Base-by-base conservation (phyloP, 1,140 invertebrate species). In the Capitella teleta region DNA sequence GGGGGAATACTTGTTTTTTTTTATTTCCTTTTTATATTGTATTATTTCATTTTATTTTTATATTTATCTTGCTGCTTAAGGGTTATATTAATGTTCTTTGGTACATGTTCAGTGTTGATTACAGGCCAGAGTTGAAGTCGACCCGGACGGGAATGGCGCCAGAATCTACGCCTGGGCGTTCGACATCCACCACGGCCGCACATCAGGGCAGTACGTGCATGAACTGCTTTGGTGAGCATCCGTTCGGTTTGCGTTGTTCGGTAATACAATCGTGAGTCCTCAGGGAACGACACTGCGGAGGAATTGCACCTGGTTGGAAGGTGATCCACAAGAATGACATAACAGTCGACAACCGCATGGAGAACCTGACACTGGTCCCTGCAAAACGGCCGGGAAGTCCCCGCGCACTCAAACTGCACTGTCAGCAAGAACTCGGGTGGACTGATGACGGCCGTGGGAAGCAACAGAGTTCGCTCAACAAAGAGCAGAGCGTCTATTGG, bases 211-310 rank as follows among this genome's bases (percentile, higher is more conserved):
- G 48, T 71, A 70, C 53, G 61, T 76, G 26, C 75, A 77, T 47
- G 63, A 72, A 16, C 58, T 77, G 30, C 55, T 77, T 24, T 77
- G 75, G 75, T 77, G 59, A 66, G 65, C 59, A 24, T 42, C 2
- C 16, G 23, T 14, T 12, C 12, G 16, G 6, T 47, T 45, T 10
- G 28, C 10, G 26, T 8, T 21, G 19, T 2, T 10, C 5, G 43
- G 25, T 12, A 10, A 1, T 34, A 34, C 32, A 10, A 40, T 40
- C 25, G 8, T 40, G 6, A 5, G 21, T 25, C 42, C 64, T n/a
- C 53, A 77, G 76, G 76, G 75, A 77, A 54, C 66, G 58, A 30
- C 74, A 77, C 55, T 67, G 65, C 57, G 76, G 75, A 23, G 75
- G 73, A 3, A 70, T 77, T 23, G 73, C 74, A 28, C 66, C 64